Percentiles rank a stretch among this genome's conserved stretches.
These are phyloP conservation scores for Ctenosaura bakeri DNA, from an alignment of 2,797 vertebrate genomes.

Conservation along the genomic window DNA sequence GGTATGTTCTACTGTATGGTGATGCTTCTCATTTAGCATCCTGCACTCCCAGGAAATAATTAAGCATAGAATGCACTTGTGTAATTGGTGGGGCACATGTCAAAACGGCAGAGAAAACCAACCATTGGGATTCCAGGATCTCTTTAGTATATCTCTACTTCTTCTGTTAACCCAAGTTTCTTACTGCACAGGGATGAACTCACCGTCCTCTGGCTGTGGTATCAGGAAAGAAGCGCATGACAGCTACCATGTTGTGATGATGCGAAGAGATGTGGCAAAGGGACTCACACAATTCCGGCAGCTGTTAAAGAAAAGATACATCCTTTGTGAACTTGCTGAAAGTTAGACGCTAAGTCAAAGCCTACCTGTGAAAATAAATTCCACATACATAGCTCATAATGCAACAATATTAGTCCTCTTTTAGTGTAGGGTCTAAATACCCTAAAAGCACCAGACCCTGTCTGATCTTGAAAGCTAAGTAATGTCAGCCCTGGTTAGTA, in stretches of 20 bases:
- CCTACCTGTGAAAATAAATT: not conserved
- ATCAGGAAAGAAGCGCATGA: conserved; percentile 47
- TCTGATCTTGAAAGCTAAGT: no score
- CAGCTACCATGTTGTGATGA: conserved; percentile 68
- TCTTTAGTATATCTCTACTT: no score
- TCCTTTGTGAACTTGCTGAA: not conserved
- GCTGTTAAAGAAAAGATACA: conserved; percentile 30
- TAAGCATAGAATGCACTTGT: not conserved
- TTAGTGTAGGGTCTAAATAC: not conserved
- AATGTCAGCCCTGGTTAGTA: no score
- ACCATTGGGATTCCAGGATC: not conserved
- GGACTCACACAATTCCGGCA: conserved; percentile 53
- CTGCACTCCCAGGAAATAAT: not conserved
- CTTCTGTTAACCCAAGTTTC: not conserved
- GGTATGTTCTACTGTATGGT: not conserved
- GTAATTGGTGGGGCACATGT: not conserved
- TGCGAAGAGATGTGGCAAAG: conserved; percentile 64
- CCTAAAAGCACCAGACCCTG: no score
- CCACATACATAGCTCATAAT: not conserved
- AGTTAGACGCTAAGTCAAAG: not conserved
- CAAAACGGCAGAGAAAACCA: not conserved
- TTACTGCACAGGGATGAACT: not conserved
- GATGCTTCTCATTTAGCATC: not conserved
- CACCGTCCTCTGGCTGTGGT: conserved; percentile 62
- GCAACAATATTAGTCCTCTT: not conserved